Conservation (phyloP, 2,888 invertebrate species). For the Cryptus armator region DNA sequence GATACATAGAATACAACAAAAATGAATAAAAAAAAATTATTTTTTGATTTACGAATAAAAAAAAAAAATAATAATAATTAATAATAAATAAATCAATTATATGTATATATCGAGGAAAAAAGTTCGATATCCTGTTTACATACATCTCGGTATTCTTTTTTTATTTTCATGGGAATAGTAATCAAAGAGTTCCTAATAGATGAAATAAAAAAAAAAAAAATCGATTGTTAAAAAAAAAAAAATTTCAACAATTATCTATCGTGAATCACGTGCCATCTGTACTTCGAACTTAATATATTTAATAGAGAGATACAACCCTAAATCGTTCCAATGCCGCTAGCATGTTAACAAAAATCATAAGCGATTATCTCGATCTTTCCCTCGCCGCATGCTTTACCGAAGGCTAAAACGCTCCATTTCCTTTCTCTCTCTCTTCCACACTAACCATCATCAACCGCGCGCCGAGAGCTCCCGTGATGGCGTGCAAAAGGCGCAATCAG, state of each 20-base stretch:
- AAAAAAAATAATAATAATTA: too few species aligned
- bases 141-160: too few species aligned
- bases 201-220: not conserved
- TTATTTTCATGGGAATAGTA: not conserved
- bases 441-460: not conserved
- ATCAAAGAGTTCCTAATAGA: not conserved
- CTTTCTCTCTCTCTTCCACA: constrained; percentile 24
- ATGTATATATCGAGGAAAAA: too few species aligned
- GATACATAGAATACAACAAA: too few species aligned
- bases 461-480: constrained; percentile 38
- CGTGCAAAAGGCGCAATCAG: constrained; percentile 42
- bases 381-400: not conserved
- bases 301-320: too few species aligned
- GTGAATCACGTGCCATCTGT: not conserved
- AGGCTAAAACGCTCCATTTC: constrained; percentile 12
- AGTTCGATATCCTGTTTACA: too few species aligned
- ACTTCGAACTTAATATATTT: not conserved
- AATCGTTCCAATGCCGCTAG: too few species aligned
- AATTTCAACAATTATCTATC: not conserved
- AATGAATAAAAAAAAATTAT: too few species aligned
- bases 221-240: not conserved
- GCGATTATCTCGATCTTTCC: not conserved
- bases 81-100: too few species aligned
- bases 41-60: too few species aligned
- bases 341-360: not conserved